A percentile compares a stretch with the other conserved stretches of the same genome.
Conservation (phyloP, 2,797 vertebrate genomes). For the Tauraco hartlaubi region DNA sequence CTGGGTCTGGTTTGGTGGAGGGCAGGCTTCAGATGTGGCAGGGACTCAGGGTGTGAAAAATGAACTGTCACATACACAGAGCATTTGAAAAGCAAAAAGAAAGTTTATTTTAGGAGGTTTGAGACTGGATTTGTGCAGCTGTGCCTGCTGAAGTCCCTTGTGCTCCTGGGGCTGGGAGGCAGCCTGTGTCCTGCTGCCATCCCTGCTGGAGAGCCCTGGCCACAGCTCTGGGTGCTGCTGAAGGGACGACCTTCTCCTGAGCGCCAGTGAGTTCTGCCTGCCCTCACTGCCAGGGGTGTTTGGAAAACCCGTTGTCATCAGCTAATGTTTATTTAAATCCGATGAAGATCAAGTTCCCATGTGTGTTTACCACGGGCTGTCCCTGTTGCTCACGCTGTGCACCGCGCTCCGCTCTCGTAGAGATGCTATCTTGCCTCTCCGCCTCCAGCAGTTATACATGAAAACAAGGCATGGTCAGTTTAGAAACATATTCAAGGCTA, state of each 20-base stretch:
- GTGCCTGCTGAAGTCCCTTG: background rate
- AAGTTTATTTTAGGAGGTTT: background rate
- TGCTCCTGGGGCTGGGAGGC: rapidly evolving
- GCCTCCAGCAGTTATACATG: background rate
- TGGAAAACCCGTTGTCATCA: background rate
- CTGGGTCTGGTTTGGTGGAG: too few species aligned
- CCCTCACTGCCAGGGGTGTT: background rate
- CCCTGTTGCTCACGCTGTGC: background rate
- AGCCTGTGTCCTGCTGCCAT: background rate
- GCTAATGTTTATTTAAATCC: background rate
- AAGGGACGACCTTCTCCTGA: background rate
- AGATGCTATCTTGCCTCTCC: background rate
- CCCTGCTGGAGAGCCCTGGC: background rate
- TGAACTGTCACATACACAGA: background rate
- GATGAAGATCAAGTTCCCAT: background rate
- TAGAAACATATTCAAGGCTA: conserved; percentile 22
- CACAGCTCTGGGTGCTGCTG: background rate
- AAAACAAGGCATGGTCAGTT: background rate
- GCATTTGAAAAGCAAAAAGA: background rate
- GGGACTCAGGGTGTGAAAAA: background rate
- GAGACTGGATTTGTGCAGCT: background rate
- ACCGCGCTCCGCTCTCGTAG: background rate
- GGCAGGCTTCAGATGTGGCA: background rate
- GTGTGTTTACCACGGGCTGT: background rate
- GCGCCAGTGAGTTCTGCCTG: background rate